Evolutionary conservation across 2,113 vertebrate species (phyloP).

Genomic region (Gopherus evgoodei): DNA sequence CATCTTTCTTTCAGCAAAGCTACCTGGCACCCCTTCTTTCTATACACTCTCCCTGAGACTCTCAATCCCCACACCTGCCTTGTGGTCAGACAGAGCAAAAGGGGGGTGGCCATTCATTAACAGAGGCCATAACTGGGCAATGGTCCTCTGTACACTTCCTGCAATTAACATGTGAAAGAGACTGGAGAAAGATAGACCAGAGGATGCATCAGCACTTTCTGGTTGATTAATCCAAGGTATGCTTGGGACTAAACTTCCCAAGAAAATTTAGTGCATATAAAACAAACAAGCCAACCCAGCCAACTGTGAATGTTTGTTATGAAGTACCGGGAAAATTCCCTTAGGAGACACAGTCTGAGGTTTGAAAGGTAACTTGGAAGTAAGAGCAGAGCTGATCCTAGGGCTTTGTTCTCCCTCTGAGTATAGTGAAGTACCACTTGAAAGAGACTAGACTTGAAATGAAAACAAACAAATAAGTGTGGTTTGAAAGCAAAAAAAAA

Average conservation of each 20-base stretch:
- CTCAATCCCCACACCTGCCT: rapidly evolving
- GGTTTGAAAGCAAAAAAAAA: background rate
- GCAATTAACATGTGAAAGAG: slow-evolving; percentile 40
- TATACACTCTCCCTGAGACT: background rate
- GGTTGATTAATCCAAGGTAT: slow-evolving; percentile 14
- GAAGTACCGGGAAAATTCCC: background rate
- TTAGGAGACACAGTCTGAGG: background rate
- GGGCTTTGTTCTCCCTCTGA: background rate
- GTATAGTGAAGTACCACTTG: background rate
- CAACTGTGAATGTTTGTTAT: background rate
- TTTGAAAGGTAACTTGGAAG: background rate
- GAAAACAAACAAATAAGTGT: background rate
- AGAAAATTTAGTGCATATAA: background rate
- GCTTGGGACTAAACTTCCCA: background rate
- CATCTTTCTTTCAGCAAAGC: background rate
- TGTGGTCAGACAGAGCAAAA: background rate
- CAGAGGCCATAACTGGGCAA: slow-evolving; percentile 9
- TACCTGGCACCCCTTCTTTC: background rate
- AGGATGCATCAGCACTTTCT: slow-evolving; percentile 29
- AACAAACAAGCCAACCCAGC: background rate
- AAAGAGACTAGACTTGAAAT: background rate
- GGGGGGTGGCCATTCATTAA: slow-evolving; percentile 16
- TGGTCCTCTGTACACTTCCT: slow-evolving; percentile 29
- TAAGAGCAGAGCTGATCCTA: rapidly evolving
- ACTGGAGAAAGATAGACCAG: slow-evolving; percentile 28